Percentiles rank a stretch among this genome's conserved stretches.
These are phyloP conservation scores for Mythimna lalbum DNA, from an alignment of 2,888 invertebrate species.

Conservation along the genomic window DNA sequence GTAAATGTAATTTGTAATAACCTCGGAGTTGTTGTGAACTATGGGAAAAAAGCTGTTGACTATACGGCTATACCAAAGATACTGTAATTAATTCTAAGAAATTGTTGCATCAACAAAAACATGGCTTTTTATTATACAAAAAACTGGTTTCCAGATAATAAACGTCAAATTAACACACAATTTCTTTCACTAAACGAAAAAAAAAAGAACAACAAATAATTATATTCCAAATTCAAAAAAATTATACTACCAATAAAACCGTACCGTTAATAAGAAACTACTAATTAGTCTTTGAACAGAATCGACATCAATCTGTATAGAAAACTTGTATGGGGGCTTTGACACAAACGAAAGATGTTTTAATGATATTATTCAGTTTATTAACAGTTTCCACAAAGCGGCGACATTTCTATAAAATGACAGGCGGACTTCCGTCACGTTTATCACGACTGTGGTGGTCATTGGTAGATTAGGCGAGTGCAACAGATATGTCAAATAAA, in stretches of 20 bases:
- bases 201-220: not conserved
- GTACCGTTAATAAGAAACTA: conserved; percentile 30
- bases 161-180: conserved; percentile 30
- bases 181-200: conserved; percentile 2
- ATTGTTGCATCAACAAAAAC: conserved; percentile 8
- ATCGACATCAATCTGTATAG: conserved; percentile 31
- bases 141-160: conserved; percentile 20
- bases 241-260: conserved; percentile 38
- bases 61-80: not conserved
- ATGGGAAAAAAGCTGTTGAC: not conserved
- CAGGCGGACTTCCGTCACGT: conserved; percentile 80
- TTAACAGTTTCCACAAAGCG: conserved; percentile 75
- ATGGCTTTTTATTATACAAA: conserved; percentile 11
- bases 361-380: conserved; percentile 64
- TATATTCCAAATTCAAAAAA: conserved; percentile 18
- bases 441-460: conserved; percentile 81
- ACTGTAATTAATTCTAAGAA: conserved; percentile 2
- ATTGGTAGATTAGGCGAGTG: conserved; percentile 51
- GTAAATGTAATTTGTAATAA: not conserved
- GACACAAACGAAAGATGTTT: conserved; percentile 57
- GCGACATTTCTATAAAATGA: conserved; percentile 76
- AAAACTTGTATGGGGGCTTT: conserved; percentile 43
- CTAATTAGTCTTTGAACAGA: conserved; percentile 54
- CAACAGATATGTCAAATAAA: conserved; percentile 41
- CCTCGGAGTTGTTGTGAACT: not conserved